phyloP scores from a whole-genome alignment of 2,797 vertebrate species.

The Graptemys geographica region DNA sequence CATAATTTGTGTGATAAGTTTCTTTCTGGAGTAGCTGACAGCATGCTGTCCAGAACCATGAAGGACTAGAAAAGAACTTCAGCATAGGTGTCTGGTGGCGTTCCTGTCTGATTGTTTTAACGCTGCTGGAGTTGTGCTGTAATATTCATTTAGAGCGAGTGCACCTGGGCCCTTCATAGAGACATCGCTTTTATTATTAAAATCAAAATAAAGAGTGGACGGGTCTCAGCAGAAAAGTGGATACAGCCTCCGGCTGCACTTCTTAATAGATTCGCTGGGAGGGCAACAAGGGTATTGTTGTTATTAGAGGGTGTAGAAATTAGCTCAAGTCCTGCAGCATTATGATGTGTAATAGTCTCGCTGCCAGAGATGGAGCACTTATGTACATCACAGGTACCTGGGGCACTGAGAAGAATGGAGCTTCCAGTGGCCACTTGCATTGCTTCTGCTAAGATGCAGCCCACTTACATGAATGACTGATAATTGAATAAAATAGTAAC shows the following conservation, averaged over 20 bases:
- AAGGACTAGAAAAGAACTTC: background rate
- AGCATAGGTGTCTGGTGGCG: background rate
- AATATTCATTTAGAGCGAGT: background rate
- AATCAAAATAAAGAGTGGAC: background rate
- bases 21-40: too few species aligned
- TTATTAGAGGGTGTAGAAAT: rapidly evolving
- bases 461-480: background rate
- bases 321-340: rapidly evolving
- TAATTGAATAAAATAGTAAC: background rate
- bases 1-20: background rate
- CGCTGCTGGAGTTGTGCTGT: background rate
- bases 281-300: background rate
- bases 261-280: too few species aligned
- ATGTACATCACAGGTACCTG: background rate
- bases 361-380: background rate
- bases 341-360: background rate
- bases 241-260: background rate
- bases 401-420: background rate
- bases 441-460: background rate
- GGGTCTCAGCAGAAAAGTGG: background rate
- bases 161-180: too few species aligned
- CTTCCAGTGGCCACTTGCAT: background rate
- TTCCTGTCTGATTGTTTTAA: background rate
- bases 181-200: background rate
- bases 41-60: background rate